These are phyloP conservation scores for Trigoniulus corallinus DNA, from an alignment of 1,140 invertebrate genomes.

Conservation along the genomic window DNA sequence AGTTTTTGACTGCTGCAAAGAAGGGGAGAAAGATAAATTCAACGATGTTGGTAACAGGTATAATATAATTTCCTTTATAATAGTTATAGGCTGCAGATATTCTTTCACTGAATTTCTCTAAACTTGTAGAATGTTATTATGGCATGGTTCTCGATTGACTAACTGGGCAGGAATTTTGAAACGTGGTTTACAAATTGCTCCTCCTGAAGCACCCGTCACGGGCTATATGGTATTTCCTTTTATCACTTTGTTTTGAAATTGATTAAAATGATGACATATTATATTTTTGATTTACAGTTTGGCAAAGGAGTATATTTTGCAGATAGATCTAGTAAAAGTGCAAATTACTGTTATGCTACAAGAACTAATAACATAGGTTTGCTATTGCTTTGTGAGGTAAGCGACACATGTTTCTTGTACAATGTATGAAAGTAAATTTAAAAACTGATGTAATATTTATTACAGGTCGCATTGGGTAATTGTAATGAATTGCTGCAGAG, in stretches of 20 bases:
- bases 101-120: background rate
- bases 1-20: constrained; percentile 19
- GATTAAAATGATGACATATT: background rate
- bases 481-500: constrained; percentile 18
- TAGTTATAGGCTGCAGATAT: background rate
- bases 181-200: constrained; percentile 40
- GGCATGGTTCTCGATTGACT: constrained; percentile 39
- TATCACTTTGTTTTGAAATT: constrained; percentile 15
- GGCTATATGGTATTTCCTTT: constrained; percentile 30
- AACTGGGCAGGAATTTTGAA: constrained; percentile 41
- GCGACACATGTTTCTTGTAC: background rate
- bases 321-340: constrained; percentile 41
- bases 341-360: constrained; percentile 39
- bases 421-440: background rate
- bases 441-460: background rate
- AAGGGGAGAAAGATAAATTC: constrained; percentile 17
- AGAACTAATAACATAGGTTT: constrained; percentile 29
- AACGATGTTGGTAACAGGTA: constrained; percentile 14
- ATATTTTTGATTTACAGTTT: constrained; percentile 13
- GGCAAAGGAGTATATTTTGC: constrained; percentile 39
- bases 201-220: constrained; percentile 31
- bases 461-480: constrained; percentile 25
- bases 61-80: background rate
- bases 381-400: constrained; percentile 37
- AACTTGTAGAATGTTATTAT: constrained; percentile 29